These are phyloP conservation scores for Chionodraco myersi DNA, from an alignment of 2,113 vertebrate species.

Conservation along the genomic window DNA sequence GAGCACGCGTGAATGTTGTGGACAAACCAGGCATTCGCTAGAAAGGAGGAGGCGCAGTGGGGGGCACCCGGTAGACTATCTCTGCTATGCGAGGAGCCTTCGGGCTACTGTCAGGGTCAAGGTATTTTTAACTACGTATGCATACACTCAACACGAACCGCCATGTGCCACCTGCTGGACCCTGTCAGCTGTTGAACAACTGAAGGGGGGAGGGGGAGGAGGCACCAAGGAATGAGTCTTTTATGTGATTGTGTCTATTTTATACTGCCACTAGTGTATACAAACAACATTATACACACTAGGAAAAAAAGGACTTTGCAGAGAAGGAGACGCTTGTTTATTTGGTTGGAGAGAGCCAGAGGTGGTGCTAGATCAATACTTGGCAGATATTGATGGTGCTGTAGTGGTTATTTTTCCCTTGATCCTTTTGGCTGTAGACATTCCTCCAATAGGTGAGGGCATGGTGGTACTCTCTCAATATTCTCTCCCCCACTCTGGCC, in stretches of 20 bases:
- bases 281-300: constrained; percentile 1
- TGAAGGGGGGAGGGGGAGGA: constrained; percentile 8
- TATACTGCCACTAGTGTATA: neutral
- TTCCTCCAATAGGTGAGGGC: constrained; percentile 55
- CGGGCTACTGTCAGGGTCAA: constrained; percentile 65
- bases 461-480: constrained; percentile 30
- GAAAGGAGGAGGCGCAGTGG: constrained; percentile 40
- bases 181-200: constrained; percentile 71
- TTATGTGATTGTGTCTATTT: constrained; percentile 15
- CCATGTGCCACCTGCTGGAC: constrained; percentile 75
- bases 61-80: constrained; percentile 51
- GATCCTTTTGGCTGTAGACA: constrained; percentile 51
- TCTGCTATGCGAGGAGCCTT: constrained; percentile 64
- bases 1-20: constrained; percentile 41
- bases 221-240: constrained; percentile 28
- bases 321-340: constrained; percentile 49
- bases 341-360: constrained; percentile 44
- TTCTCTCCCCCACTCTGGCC: constrained; percentile 17
- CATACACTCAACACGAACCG: constrained; percentile 33
- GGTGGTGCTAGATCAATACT: constrained; percentile 60
- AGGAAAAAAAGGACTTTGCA: constrained; percentile 26
- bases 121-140: constrained; percentile 75
- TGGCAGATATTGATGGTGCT: constrained; percentile 52
- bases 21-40: constrained; percentile 40
- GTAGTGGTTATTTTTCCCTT: constrained; percentile 59